Percentiles rank a stretch among this genome's conserved stretches.
These are phyloP conservation scores for Condylura cristata DNA, from an alignment of 2,113 vertebrate species.

Conservation along the genomic window DNA sequence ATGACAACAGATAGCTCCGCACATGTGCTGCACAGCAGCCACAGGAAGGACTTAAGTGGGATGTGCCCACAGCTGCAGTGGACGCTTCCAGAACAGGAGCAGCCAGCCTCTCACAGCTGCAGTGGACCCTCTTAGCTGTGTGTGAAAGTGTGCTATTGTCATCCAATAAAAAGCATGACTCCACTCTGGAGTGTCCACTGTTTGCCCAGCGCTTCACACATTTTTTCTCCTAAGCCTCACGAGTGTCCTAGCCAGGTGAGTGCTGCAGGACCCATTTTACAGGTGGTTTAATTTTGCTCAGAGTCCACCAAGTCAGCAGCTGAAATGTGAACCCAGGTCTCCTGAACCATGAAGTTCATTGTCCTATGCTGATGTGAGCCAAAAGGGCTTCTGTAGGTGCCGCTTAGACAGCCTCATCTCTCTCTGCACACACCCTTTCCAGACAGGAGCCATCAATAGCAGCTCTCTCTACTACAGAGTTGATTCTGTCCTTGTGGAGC, in stretches of 20 bases:
- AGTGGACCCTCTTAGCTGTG: neutral
- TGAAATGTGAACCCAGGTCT: neutral
- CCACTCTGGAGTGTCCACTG: neutral
- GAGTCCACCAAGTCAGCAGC: neutral
- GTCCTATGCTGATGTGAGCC: neutral
- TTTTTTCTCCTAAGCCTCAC: neutral
- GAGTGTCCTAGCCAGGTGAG: neutral
- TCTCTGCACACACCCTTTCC: neutral
- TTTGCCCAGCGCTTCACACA: neutral
- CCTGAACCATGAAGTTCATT: neutral
- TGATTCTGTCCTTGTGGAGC: neutral
- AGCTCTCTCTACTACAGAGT: neutral
- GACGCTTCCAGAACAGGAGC: neutral
- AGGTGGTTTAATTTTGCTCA: neutral
- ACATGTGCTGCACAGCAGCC: neutral
- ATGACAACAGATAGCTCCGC: slow-evolving; percentile 41
- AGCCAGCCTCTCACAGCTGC: neutral
- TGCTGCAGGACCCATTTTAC: neutral
- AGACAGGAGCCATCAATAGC: neutral
- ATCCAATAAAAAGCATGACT: accelerated
- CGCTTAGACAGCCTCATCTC: no score
- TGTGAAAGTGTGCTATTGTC: accelerated
- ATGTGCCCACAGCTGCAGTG: neutral
- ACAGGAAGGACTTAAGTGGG: neutral
- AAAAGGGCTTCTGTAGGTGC: neutral